Conservation (phyloP, 2,888 invertebrate genomes). For the Myathropa florea region DNA sequence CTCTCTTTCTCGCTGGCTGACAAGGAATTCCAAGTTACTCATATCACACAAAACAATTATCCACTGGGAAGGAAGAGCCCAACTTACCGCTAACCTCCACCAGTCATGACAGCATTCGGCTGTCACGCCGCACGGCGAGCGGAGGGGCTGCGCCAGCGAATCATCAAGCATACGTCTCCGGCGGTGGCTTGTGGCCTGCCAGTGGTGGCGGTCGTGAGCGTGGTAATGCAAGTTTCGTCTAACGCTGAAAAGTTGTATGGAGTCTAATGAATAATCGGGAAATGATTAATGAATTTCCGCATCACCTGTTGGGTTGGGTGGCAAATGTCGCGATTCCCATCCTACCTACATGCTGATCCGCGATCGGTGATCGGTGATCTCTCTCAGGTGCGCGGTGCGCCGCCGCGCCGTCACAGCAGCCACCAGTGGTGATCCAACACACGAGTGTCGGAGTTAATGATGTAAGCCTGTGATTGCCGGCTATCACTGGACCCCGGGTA, state of each 20-base stretch:
- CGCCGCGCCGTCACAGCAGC: slow-evolving; percentile 18
- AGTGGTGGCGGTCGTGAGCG: slow-evolving; percentile 38
- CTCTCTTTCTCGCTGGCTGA: slow-evolving; percentile 7
- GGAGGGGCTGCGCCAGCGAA: not conserved
- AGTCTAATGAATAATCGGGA: slow-evolving; percentile 72
- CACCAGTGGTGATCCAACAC: slow-evolving; percentile 43
- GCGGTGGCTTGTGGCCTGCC: slow-evolving; percentile 41
- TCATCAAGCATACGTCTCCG: slow-evolving; percentile 4
- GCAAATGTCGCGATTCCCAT: slow-evolving; percentile 66
- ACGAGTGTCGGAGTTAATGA: slow-evolving; percentile 61
- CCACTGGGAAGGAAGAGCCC: not conserved
- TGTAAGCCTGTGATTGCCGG: slow-evolving; percentile 55
- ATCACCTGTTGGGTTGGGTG: slow-evolving; percentile 75
- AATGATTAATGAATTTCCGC: slow-evolving; percentile 80
- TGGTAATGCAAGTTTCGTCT: slow-evolving; percentile 52
- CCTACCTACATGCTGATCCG: slow-evolving; percentile 19
- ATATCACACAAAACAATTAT: not conserved
- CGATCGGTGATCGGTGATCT: not conserved
- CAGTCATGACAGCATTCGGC: not conserved
- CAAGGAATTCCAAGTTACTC: slow-evolving; percentile 60
- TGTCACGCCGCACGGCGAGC: no score
- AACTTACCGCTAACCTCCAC: not conserved
- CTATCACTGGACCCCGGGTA: slow-evolving; percentile 46
- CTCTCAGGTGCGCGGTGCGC: slow-evolving; percentile 34
- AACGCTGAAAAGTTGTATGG: slow-evolving; percentile 43